Evolutionary conservation across 1,140 invertebrate genomes (phyloP).

Genomic region (Ostrea denselamellosa): DNA sequence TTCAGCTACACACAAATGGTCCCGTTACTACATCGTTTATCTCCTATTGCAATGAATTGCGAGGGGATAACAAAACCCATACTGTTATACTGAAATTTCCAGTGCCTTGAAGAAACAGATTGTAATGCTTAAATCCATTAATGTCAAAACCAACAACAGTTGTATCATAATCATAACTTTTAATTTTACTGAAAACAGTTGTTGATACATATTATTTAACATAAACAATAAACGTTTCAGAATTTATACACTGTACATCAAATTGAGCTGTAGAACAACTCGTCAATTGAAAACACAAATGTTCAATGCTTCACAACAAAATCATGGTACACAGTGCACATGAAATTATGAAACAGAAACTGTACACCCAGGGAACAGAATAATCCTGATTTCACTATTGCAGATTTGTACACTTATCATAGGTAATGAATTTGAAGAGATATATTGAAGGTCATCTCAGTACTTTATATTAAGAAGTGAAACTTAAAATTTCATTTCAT

Average conservation of each 20-base stretch:
- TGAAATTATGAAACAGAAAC: background rate
- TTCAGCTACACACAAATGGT: too few species aligned
- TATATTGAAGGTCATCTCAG: too few species aligned
- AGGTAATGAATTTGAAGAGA: too few species aligned
- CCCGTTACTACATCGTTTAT: too few species aligned
- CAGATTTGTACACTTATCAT: background rate
- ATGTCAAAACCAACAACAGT: background rate
- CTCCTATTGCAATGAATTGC: too few species aligned
- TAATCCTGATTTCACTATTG: background rate
- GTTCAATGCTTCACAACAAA: conserved; percentile 23
- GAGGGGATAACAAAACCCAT: too few species aligned
- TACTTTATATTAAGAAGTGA: too few species aligned
- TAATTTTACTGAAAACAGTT: conserved; percentile 28
- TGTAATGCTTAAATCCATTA: too few species aligned
- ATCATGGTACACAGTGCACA: background rate
- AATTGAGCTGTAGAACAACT: conserved; percentile 4
- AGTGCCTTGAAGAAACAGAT: too few species aligned
- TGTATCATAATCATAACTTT: conserved; percentile 31
- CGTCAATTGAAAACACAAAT: background rate
- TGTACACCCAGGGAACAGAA: background rate
- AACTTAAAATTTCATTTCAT: too few species aligned
- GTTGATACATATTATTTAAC: conserved; percentile 28
- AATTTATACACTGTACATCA: background rate
- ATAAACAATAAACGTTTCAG: conserved; percentile 32
- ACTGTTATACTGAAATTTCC: too few species aligned